Conservation (phyloP, 2,888 invertebrate species). For the Lydus trimaculatus region DNA sequence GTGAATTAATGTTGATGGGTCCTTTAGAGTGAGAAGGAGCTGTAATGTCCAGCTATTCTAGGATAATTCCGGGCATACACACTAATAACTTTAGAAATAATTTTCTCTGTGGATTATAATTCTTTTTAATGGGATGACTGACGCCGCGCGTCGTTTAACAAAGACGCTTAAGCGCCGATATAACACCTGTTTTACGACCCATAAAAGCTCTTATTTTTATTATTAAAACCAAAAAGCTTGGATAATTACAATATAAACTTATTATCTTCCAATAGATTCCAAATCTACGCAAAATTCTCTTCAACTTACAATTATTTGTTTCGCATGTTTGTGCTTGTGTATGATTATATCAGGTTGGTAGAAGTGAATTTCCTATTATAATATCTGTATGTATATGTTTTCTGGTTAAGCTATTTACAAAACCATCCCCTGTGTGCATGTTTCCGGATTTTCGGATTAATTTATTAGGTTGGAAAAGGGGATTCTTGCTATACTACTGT, state of each 20-base stretch:
- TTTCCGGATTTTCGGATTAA: not conserved
- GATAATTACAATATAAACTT: not conserved
- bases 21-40: not conserved
- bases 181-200: slow-evolving; percentile 18
- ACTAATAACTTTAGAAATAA: too few species aligned
- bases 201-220: slow-evolving; percentile 11
- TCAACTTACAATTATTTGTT: not conserved
- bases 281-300: not conserved
- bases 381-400: not conserved
- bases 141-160: too few species aligned
- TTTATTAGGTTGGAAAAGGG: not conserved
- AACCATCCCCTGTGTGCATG: not conserved
- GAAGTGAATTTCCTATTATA: not conserved
- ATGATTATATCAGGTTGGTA: not conserved
- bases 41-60: too few species aligned
- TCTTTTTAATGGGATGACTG: too few species aligned
- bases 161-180: not conserved
- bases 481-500: not conserved
- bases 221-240: not conserved
- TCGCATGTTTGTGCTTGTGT: too few species aligned
- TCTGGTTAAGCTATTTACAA: not conserved
- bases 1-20: not conserved
- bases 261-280: too few species aligned
- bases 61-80: not conserved
- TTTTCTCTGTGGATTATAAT: too few species aligned